Conservation (phyloP, 2,888 invertebrate species). For the Lycaena phlaeas region DNA sequence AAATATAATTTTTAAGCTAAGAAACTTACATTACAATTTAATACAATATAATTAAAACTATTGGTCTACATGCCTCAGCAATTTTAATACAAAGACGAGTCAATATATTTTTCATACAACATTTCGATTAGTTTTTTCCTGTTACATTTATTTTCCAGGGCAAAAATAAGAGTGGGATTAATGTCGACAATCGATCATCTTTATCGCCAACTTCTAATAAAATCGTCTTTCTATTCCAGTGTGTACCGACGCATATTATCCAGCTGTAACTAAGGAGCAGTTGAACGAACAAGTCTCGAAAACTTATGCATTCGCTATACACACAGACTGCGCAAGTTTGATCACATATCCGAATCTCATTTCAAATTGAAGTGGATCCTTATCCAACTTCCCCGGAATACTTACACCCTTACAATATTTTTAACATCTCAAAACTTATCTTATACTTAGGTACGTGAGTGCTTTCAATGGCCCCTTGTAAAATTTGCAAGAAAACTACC, state of each 20-base stretch:
- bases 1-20: too few species aligned
- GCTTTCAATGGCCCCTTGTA: slow-evolving; percentile 3
- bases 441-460: not conserved
- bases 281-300: not conserved
- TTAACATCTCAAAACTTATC: slow-evolving; percentile 3
- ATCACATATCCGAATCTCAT: slow-evolving; percentile 8
- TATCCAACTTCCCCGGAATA: slow-evolving; percentile 3
- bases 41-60: too few species aligned
- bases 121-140: too few species aligned
- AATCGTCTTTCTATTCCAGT: not conserved
- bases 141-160: too few species aligned
- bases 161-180: too few species aligned
- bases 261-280: not conserved
- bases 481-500: too few species aligned
- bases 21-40: too few species aligned
- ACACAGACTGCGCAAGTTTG: slow-evolving; percentile 1
- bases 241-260: not conserved
- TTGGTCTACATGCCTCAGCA: too few species aligned
- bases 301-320: slow-evolving; percentile 1
- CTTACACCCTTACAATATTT: slow-evolving; percentile 5
- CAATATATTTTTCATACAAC: too few species aligned
- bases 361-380: slow-evolving; percentile 7
- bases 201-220: too few species aligned
- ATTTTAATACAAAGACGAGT: too few species aligned
- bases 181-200: too few species aligned